Conservation (phyloP, 2,797 vertebrate species). For the Darevskia nairensis region DNA sequence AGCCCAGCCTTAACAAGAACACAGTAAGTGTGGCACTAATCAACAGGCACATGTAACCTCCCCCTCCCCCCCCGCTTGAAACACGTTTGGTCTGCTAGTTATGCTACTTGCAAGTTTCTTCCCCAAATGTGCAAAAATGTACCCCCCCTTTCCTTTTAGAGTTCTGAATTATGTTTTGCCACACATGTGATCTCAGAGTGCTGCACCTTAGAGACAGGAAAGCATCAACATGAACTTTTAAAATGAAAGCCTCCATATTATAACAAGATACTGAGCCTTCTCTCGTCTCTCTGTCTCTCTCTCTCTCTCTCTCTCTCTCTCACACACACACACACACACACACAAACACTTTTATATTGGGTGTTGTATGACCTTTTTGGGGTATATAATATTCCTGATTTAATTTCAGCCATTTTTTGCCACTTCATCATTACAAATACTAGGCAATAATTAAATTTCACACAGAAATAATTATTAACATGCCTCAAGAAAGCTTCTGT, state of each 20-base stretch:
- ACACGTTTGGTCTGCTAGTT: neutral
- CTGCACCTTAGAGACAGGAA: neutral
- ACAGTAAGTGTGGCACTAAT: neutral
- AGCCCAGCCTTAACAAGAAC: neutral
- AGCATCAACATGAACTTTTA: neutral
- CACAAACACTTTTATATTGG: neutral
- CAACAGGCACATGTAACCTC: too few species aligned
- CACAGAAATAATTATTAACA: slow-evolving; percentile 60
- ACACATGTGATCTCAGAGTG: neutral
- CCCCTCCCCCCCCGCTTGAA: too few species aligned
- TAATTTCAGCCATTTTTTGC: slow-evolving; percentile 45
- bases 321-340: neutral
- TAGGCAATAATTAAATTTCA: slow-evolving; percentile 60
- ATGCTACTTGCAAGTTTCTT: neutral
- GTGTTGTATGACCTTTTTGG: neutral
- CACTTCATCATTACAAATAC: slow-evolving; percentile 28
- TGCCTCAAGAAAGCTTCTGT: slow-evolving; percentile 47
- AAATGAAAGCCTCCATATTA: slow-evolving; percentile 38
- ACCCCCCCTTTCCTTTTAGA: neutral
- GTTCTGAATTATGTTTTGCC: neutral
- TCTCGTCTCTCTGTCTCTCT: neutral
- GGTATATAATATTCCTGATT: slow-evolving; percentile 19
- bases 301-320: slow-evolving; percentile 12
- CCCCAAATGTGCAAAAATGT: neutral
- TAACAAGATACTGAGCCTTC: slow-evolving; percentile 57